Conservation (phyloP, 2,888 invertebrate species). For the Branchinecta sandiegonensis region DNA sequence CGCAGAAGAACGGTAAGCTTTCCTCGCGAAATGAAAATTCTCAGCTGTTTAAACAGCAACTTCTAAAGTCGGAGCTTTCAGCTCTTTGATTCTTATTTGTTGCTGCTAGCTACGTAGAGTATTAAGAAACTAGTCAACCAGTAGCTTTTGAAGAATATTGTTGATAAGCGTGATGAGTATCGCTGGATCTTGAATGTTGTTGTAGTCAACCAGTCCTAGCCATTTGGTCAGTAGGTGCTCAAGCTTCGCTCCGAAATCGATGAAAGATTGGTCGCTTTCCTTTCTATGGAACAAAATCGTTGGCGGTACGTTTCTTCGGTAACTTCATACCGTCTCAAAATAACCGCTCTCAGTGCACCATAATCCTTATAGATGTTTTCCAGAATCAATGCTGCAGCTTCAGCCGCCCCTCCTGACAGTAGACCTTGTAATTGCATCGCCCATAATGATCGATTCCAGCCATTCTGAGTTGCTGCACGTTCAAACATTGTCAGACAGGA, state of each 20-base stretch:
- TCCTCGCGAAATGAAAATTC: too few relatives aligned
- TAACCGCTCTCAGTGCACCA: neutral
- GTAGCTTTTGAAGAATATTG: too few relatives aligned
- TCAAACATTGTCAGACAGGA: neutral
- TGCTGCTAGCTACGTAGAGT: too few relatives aligned
- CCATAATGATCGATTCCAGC: neutral
- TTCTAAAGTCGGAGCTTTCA: too few relatives aligned
- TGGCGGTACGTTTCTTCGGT: neutral
- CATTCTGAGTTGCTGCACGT: neutral
- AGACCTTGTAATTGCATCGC: neutral
- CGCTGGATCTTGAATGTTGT: too few relatives aligned
- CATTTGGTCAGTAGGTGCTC: conserved; percentile 1
- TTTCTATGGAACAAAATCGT: neutral
- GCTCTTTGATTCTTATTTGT: too few relatives aligned
- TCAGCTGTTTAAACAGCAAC: too few relatives aligned
- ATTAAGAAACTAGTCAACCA: too few relatives aligned
- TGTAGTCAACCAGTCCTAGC: neutral
- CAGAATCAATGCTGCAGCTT: neutral
- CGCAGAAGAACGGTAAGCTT: too few relatives aligned
- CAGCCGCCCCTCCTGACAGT: neutral
- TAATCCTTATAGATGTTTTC: neutral
- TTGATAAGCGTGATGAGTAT: too few relatives aligned
- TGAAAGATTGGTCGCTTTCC: neutral
- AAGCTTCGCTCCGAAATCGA: neutral
- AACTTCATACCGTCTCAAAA: neutral